Evolutionary conservation across 1,140 invertebrate species (phyloP).

Genomic region (Callitettix versicolor): DNA sequence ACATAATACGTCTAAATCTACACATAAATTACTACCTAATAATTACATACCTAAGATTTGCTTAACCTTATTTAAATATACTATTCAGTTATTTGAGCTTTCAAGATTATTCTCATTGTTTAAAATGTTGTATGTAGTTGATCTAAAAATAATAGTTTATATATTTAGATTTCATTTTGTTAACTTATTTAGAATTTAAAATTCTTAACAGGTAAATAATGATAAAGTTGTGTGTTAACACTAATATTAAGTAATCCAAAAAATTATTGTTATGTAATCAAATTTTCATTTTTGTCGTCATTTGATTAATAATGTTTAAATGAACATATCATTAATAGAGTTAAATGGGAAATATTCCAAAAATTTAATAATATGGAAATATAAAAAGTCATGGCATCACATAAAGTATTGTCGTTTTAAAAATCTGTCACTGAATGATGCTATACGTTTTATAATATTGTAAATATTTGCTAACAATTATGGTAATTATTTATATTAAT

Average conservation of each 20-base stretch:
- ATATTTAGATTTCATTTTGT: background rate
- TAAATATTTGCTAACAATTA: too few relatives aligned
- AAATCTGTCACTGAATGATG: too few relatives aligned
- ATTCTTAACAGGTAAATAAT: background rate
- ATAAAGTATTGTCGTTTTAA: too few relatives aligned
- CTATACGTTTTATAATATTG: too few relatives aligned
- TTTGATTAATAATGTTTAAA: too few relatives aligned
- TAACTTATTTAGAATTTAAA: background rate
- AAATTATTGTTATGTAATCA: background rate
- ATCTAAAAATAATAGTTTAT: background rate
- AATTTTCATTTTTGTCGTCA: background rate
- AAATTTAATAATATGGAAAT: too few relatives aligned
- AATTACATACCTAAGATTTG: background rate
- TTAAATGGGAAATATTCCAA: too few relatives aligned
- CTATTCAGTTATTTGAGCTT: constrained; percentile 10
- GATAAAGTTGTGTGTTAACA: background rate
- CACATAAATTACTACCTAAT: constrained; percentile 4
- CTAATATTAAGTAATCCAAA: background rate
- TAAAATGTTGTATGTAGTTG: background rate
- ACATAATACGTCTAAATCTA: constrained; percentile 1
- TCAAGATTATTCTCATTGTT: background rate
- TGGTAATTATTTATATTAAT: too few relatives aligned
- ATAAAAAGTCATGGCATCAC: too few relatives aligned
- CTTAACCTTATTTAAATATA: constrained; percentile 1
- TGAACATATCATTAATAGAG: too few relatives aligned